Evolutionary conservation across 2,888 invertebrate species (phyloP).

Genomic region (Nebria brevicollis): DNA sequence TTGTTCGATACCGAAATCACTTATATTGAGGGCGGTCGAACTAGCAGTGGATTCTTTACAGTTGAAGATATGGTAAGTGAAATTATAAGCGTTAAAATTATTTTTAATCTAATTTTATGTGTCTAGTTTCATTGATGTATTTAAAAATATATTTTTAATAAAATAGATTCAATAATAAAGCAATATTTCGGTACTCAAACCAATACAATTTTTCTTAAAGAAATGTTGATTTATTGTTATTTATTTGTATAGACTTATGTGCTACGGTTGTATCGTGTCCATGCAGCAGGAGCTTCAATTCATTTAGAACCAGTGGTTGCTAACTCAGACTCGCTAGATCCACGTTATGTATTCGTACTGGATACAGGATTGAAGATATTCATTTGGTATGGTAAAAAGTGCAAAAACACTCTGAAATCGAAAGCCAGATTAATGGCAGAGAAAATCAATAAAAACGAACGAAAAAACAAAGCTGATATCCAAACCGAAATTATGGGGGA

Average conservation of each 20-base stretch:
- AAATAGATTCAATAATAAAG: neutral
- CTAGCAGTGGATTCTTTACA: constrained; percentile 96
- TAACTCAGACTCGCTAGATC: constrained; percentile 80
- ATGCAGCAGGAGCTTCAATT: constrained; percentile 85
- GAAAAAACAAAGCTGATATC: constrained; percentile 94
- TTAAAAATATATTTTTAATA: too few relatives aligned
- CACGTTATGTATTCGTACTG: constrained; percentile 89
- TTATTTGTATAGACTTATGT: constrained; percentile 74
- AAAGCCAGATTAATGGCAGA: constrained; percentile 93
- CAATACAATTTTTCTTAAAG: neutral
- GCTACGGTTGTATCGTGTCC: constrained; percentile 87
- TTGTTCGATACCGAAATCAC: constrained; percentile 91
- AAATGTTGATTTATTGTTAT: neutral
- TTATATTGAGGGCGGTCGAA: constrained; percentile 98
- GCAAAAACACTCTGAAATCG: constrained; percentile 89
- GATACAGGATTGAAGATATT: constrained; percentile 88
- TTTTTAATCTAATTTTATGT: too few relatives aligned
- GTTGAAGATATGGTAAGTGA: constrained; percentile 85
- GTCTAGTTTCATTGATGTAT: too few relatives aligned
- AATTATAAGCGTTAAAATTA: neutral
- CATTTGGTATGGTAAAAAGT: constrained; percentile 90
- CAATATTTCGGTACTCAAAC: neutral
- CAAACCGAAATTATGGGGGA: constrained; percentile 83
- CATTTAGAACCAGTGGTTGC: constrained; percentile 90
- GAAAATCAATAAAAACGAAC: constrained; percentile 98